A percentile compares a stretch with the other conserved stretches of the same genome.
Conservation (phyloP, 2,113 vertebrate genomes). For the Mohoua ochrocephala region DNA sequence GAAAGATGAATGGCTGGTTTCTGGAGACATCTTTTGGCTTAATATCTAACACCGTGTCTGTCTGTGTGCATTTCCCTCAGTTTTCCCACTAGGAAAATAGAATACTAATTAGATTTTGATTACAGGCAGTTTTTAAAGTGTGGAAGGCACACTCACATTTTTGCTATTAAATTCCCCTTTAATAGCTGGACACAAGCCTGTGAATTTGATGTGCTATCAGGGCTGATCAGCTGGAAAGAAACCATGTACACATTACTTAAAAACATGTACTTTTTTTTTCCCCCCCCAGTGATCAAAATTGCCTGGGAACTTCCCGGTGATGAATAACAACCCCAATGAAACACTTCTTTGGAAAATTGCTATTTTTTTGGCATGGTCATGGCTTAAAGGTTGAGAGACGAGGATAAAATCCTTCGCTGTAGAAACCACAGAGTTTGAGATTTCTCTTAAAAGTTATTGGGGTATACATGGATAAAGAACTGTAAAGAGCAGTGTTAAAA, state of each 20-base stretch:
- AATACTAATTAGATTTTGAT: constrained; percentile 48
- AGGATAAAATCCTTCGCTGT: background rate
- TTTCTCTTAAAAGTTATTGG: background rate
- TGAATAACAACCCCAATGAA: background rate
- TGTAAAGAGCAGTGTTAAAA: background rate
- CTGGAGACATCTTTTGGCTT: constrained; percentile 54
- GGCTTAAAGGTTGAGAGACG: background rate
- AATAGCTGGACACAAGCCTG: background rate
- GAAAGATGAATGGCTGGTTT: constrained; percentile 42
- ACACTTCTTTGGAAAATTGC: background rate
- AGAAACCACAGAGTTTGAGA: background rate
- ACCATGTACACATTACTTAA: fast-evolving
- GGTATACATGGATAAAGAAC: background rate
- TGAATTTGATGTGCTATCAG: background rate
- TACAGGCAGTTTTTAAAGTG: constrained; percentile 17
- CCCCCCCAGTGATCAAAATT: background rate
- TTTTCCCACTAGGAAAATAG: constrained; percentile 45
- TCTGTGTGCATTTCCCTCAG: background rate
- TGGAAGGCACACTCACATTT: background rate
- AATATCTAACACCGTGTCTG: constrained; percentile 1
- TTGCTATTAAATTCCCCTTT: background rate
- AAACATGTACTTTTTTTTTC: background rate
- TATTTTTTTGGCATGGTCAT: background rate
- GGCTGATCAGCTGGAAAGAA: background rate
- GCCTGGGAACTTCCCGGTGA: background rate